Evolutionary conservation across 2,113 vertebrate genomes (phyloP), one percentile per base, ranked within the genome.

Genomic region (Vanacampus margaritifer): DNA sequence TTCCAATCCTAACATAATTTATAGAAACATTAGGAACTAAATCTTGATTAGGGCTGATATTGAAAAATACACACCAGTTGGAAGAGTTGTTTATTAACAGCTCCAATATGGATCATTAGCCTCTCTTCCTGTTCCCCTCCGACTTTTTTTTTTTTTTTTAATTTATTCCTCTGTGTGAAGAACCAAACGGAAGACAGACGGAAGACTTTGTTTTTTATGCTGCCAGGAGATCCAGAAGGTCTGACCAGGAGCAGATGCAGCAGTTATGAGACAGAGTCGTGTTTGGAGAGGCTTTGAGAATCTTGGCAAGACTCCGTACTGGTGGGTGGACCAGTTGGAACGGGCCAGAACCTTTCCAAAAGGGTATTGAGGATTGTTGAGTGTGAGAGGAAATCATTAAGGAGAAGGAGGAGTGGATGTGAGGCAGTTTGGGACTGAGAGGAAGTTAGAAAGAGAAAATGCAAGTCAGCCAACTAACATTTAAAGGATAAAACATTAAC

Each of bases 181-280:
- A 56, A 72, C 76, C 59, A 63, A 73, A 60, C 64, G 36, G 58
- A 35, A 83, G 71, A 74, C 82, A 82, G 80, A 86, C 68, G 63
- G 86, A 67, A 68, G 68, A 72, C 62, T 86, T 84, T 74, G 65
- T 64, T 73, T 80, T 57, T 69, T 37, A 36, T 54, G 68, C 66
- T 84, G 84, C 84, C 79, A 84, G 81, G 39, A 75, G 73, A 79
- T 83, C 71, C 78, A 79, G 74, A 73, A 79, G 74, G 81, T 86
- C 79, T 82, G 81, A 86, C 84, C 79, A 67, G 69, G 81, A 87
- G 80, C 87, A 90, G 87, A 88, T 88, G 84, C 84, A 81, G 74
- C 82, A 80, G 84, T 76, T 83, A 84, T 72, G 73, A 83, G 79
- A 78, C 69, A 50, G 74, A 83, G 67, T 71, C 61, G 75, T 82